Evolutionary conservation across 2,113 vertebrate genomes (phyloP).

Genomic region (Lipotes vexillifer): DNA sequence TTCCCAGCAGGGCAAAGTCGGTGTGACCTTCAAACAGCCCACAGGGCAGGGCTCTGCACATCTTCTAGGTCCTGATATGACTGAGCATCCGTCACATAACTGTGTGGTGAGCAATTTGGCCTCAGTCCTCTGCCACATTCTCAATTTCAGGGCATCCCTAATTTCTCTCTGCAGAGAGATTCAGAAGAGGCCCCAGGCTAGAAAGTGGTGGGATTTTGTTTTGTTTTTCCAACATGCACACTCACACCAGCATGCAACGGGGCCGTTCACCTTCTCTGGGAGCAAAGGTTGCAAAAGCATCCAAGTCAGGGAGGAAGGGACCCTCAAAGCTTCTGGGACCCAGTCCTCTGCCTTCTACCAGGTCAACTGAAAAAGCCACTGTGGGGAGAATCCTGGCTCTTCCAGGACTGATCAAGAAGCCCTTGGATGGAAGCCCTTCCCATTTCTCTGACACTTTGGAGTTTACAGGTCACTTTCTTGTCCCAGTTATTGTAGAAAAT

Average conservation of each 20-base stretch:
- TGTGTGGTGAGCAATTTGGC: neutral
- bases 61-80: slow-evolving; percentile 38
- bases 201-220: neutral
- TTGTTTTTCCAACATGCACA: neutral
- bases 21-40: slow-evolving; percentile 37
- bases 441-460: neutral
- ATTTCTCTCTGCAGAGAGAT: neutral
- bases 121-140: slow-evolving; percentile 13
- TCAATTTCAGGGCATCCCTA: slow-evolving; percentile 45
- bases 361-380: neutral
- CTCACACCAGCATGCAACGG: neutral
- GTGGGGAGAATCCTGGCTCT: neutral
- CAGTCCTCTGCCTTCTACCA: neutral
- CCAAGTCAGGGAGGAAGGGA: neutral
- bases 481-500: neutral
- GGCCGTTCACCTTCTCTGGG: neutral
- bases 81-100: neutral
- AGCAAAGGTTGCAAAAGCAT: neutral
- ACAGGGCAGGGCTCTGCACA: neutral
- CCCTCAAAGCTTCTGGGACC: neutral
- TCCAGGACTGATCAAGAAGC: neutral
- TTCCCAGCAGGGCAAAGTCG: slow-evolving; percentile 18
- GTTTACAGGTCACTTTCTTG: neutral
- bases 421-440: neutral
- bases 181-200: neutral